Conservation (phyloP, 2,113 vertebrate species). For the Cynocephalus volans region DNA sequence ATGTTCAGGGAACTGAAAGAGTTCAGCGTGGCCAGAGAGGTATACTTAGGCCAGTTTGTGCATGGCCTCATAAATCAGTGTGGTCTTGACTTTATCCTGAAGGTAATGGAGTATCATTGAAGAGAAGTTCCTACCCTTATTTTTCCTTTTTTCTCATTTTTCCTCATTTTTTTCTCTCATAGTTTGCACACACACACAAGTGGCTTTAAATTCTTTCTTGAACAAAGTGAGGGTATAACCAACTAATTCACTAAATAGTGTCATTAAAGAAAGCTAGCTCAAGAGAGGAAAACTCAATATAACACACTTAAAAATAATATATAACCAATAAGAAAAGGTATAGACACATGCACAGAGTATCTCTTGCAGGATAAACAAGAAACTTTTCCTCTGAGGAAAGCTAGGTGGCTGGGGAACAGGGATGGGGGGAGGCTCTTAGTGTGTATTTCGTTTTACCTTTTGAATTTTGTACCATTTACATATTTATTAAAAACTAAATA, state of each 20-base stretch:
- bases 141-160: slow-evolving; percentile 39
- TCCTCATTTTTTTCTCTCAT: slow-evolving; percentile 26
- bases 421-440: background rate
- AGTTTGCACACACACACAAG: background rate
- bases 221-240: slow-evolving; percentile 26
- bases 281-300: background rate
- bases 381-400: background rate
- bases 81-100: slow-evolving; percentile 22
- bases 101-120: background rate
- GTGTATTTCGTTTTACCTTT: background rate
- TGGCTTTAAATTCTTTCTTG: background rate
- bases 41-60: background rate
- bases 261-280: background rate
- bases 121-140: background rate
- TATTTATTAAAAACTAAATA: slow-evolving; percentile 30
- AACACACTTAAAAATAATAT: background rate
- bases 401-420: background rate
- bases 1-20: background rate
- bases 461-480: background rate
- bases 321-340: background rate
- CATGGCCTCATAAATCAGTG: background rate
- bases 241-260: slow-evolving; percentile 17
- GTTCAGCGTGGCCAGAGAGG: background rate
- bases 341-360: background rate
- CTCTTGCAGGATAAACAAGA: slow-evolving; percentile 17